These are phyloP conservation scores for Zaprionus lachaisei DNA, from an alignment of 1,140 invertebrate genomes.

Conservation along the genomic window DNA sequence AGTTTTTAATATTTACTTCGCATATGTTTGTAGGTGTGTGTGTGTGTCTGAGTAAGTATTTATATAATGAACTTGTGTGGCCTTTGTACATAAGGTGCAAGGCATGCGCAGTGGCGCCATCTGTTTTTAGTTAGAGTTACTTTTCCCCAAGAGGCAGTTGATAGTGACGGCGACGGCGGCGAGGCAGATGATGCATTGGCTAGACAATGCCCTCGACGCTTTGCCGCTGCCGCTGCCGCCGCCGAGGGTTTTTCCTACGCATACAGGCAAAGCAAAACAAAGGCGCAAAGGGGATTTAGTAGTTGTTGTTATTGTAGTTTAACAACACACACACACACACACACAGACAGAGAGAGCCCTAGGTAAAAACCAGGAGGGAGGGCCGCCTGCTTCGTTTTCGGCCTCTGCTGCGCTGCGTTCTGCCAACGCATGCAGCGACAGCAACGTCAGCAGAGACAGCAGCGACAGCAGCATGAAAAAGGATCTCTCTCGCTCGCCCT, in stretches of 20 bases:
- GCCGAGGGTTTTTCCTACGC: slow-evolving; percentile 67
- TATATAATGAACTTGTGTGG: slow-evolving; percentile 12
- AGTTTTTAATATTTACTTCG: slow-evolving; percentile 72
- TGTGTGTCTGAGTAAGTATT: not conserved
- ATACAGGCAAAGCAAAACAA: slow-evolving; percentile 33
- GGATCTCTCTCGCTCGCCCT: slow-evolving; percentile 71
- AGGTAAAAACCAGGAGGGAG: slow-evolving; percentile 66
- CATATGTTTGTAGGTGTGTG: not conserved
- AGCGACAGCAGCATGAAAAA: slow-evolving; percentile 55
- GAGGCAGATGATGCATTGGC: slow-evolving; percentile 64
- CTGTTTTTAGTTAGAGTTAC: slow-evolving; percentile 45
- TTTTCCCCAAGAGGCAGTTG: slow-evolving; percentile 44
- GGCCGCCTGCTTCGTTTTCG: slow-evolving; percentile 30
- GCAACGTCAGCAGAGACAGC: slow-evolving; percentile 1
- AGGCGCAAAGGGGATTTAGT: slow-evolving; percentile 54
- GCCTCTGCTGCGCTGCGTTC: not conserved
- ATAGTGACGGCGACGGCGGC: slow-evolving; percentile 26
- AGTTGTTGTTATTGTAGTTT: slow-evolving; percentile 35
- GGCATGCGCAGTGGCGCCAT: slow-evolving; percentile 68
- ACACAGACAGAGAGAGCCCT: slow-evolving; percentile 41
- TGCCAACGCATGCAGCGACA: slow-evolving; percentile 17
- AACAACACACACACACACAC: slow-evolving; percentile 9
- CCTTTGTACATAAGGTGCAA: slow-evolving; percentile 58
- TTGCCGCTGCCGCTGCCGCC: not conserved
- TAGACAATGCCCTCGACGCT: slow-evolving; percentile 35